Evolutionary conservation across 2,888 invertebrate genomes (phyloP).

Genomic region (Apocheima hispidaria): DNA sequence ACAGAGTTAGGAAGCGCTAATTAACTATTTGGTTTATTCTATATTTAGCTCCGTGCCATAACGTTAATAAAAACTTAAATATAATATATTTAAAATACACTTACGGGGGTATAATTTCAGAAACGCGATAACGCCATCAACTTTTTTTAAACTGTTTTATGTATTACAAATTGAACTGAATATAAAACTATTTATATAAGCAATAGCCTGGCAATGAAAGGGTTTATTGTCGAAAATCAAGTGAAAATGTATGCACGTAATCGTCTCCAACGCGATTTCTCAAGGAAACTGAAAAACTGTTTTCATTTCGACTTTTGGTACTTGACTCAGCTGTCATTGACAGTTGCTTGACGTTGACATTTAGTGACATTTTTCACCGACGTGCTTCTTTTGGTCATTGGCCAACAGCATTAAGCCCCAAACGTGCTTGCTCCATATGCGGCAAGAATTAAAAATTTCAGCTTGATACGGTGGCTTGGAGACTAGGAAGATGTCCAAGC

Average conservation of each 20-base stretch:
- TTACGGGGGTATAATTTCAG: slow-evolving; percentile 21
- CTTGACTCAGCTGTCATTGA: slow-evolving; percentile 10
- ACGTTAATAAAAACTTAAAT: background rate
- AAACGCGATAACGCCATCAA: slow-evolving; percentile 13
- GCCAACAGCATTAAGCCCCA: too few species aligned
- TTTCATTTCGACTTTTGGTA: slow-evolving; percentile 11
- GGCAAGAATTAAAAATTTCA: too few species aligned
- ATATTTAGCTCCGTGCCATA: slow-evolving; percentile 29
- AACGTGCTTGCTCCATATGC: too few species aligned
- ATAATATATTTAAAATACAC: too few species aligned
- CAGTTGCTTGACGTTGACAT: background rate
- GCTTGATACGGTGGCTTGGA: too few species aligned
- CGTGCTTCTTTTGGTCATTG: too few species aligned
- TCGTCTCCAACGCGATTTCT: slow-evolving; percentile 6
- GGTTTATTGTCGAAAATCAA: background rate
- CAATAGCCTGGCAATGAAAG: background rate
- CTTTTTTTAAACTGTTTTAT: background rate
- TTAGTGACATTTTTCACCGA: too few species aligned
- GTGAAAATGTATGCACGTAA: slow-evolving; percentile 8
- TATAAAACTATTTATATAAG: background rate
- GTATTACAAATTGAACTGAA: background rate
- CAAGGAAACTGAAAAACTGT: slow-evolving; percentile 12
- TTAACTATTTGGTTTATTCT: slow-evolving; percentile 16
- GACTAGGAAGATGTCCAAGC: too few species aligned
- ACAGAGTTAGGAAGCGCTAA: background rate